These are phyloP conservation scores for Zoanthus sansibaricus DNA, from an alignment of 92 coral and sea anemone species.

Conservation along the genomic window DNA sequence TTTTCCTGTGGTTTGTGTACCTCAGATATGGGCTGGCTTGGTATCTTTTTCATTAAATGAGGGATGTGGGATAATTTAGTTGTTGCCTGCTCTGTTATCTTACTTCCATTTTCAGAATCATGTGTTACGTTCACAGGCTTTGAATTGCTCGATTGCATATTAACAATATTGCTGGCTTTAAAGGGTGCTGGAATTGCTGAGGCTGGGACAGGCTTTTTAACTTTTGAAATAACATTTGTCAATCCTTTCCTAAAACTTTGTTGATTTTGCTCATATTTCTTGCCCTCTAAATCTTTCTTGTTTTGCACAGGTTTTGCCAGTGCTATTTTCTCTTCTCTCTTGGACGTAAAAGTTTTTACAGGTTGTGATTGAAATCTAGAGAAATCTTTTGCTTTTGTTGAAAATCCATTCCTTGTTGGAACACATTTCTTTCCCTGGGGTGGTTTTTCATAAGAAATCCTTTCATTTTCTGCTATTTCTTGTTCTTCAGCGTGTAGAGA, in stretches of 20 bases:
- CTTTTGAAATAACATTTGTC: slow-evolving; percentile 1
- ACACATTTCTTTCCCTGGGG: slow-evolving; percentile 37
- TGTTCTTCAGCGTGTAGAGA: background rate
- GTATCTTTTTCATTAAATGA: slow-evolving; percentile 33
- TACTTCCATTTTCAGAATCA: slow-evolving; percentile 4
- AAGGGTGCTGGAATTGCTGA: slow-evolving; percentile 47
- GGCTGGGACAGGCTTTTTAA: slow-evolving; percentile 40
- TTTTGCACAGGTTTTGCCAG: slow-evolving; percentile 39
- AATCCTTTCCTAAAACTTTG: slow-evolving; percentile 6
- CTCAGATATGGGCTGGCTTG: background rate
- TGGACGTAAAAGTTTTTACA: slow-evolving; percentile 21
- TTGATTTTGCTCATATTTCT: slow-evolving; percentile 19
- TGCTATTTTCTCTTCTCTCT: slow-evolving; percentile 31
- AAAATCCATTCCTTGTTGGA: slow-evolving; percentile 48
- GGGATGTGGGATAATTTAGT: slow-evolving; percentile 33
- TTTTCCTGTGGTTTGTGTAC: slow-evolving; percentile 5
- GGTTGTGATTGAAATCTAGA: slow-evolving; percentile 48
- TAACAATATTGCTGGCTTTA: background rate
- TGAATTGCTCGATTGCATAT: slow-evolving; percentile 39
- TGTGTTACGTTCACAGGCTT: background rate
- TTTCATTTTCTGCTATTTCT: background rate
- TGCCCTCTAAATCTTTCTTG: slow-evolving; percentile 3
- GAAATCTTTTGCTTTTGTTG: slow-evolving; percentile 27
- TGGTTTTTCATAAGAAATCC: background rate
- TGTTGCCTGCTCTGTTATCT: background rate